Evolutionary conservation across 2,113 vertebrate species (phyloP), one percentile per base, ranked within the genome.

Genomic region (Reinhardtius hippoglossoides): DNA sequence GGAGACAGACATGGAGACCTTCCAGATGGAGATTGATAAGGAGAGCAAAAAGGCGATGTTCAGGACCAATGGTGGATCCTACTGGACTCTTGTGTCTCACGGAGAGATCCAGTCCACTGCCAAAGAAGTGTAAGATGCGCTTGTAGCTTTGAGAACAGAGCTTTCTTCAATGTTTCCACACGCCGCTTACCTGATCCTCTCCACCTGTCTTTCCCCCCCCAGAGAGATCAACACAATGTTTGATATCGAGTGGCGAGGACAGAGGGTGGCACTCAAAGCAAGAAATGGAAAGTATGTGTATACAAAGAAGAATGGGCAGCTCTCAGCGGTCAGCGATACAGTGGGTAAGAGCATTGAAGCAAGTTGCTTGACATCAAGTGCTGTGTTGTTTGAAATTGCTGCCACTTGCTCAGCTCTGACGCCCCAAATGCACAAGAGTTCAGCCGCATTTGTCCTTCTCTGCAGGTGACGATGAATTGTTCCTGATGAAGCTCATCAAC

Each of bases 291-390:
- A 97, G 65, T 99, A 98, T 0, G 94, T 99, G 67, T 97, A 95
- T 87, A 98, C 97, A 75, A 99, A 98, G 94, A 97, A 95, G 93
- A 99, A 98, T 0, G 98, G 98, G 59, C 98, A 99, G 93, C 96
- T 99, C 79, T 96, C 97, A 0, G 97, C 97, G 0, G 92, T 96
- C 92, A 97, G 96, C 0, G 97, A 97, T 13, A 59, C 94, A 0
- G 95, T 96, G 68, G 97, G 98, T 98, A 85, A 95, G 96, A 90
- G 46, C 54, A 67, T 76, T 31, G 2, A 24, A 10, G 3, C n/a
- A 14, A 48, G 18, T 0, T 10, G 37, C 58, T 55, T 24, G n/a
- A 72, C 37, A 65, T 52, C 42, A 31, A 44, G 1, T 1, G 21
- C 3, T 10, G 20, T 9, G 9, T 62, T 61, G 40, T 37, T 65